Base-by-base conservation (phyloP, 2,888 invertebrate genomes). In the Ochropleura plecta region DNA sequence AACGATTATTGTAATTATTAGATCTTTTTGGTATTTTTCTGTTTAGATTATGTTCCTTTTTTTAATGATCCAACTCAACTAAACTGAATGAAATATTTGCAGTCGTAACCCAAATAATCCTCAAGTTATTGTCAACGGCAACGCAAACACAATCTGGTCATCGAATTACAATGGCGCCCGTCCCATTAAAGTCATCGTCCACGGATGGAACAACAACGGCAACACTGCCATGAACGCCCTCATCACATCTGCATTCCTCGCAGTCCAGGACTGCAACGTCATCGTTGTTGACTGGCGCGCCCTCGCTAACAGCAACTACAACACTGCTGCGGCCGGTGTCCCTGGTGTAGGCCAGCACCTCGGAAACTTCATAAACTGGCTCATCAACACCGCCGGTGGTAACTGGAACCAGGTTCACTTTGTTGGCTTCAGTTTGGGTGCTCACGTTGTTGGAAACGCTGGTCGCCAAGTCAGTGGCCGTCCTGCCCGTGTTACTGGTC, bases 351-450 rank as follows among this genome's bases (percentile, higher is more conserved):
- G 95, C 3, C 87, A 90, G 60, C 89, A 88, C 65, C 88, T 95
- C 1, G 95, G 93, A 8, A 90, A 92, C 81, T 95, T 95, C 85
- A 67, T 96, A 6, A 83, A 87, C 20, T 94, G 93, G 93, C 91
- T 95, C 40, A 88, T 93, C 73, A 90, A 89, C 67, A 93, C 83
- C 0, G 90, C 88, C 8, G 95, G 95, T 40, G 93, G 93, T 10
- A 91, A 93, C 84, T 94, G 93, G 92, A 91, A 92, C 79, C 92
- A 92, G 48, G 88, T 95, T 3, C 96, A 96, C 79, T 83, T 96
- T 46, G 90, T 95, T 46, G 96, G 96, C 44, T 93, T 92, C 91
- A 95, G 96, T 86, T 91, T 95, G 80, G 96, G 96, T 7, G 95
- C 95, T 79, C 95, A 95, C 76, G 86, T 95, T 10, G 94, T 94